Percentiles rank a stretch among this genome's conserved stretches.
These are phyloP conservation scores for Trinorchestia longiramus DNA, from an alignment of 1,140 invertebrate genomes.

Conservation along the genomic window DNA sequence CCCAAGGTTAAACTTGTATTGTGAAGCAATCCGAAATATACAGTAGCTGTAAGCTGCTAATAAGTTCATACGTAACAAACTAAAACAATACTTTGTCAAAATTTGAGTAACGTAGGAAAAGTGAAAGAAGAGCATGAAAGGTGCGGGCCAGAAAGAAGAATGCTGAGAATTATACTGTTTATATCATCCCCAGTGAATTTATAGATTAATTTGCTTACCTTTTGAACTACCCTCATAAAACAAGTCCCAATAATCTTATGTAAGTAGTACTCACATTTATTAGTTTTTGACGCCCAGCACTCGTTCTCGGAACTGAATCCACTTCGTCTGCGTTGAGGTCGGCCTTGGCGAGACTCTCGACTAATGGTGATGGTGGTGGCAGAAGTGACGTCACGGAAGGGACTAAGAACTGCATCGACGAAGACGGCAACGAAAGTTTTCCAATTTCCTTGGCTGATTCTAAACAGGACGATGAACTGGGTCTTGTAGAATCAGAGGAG, in stretches of 20 bases:
- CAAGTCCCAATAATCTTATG: background rate
- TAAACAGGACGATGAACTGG: background rate
- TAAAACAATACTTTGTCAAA: background rate
- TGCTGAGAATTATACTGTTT: background rate
- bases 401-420: conserved; percentile 43
- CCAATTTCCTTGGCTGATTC: conserved; percentile 5
- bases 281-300: background rate
- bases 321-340: conserved; percentile 31
- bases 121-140: background rate
- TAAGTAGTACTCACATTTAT: background rate
- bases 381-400: conserved; percentile 39
- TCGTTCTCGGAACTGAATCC: conserved; percentile 24
- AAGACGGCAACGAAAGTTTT: conserved; percentile 50
- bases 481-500: background rate
- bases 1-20: background rate
- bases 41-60: too few relatives aligned
- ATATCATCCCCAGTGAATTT: background rate
- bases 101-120: background rate
- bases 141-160: background rate
- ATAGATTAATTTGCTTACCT: background rate
- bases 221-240: background rate
- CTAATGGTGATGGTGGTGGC: conserved; percentile 4
- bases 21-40: too few relatives aligned
- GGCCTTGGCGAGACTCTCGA: conserved; percentile 3
- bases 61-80: background rate